Evolutionary conservation across 2,888 invertebrate genomes (phyloP), one percentile per base, ranked within the genome.

Genomic region (Hecatera dysodea): DNA sequence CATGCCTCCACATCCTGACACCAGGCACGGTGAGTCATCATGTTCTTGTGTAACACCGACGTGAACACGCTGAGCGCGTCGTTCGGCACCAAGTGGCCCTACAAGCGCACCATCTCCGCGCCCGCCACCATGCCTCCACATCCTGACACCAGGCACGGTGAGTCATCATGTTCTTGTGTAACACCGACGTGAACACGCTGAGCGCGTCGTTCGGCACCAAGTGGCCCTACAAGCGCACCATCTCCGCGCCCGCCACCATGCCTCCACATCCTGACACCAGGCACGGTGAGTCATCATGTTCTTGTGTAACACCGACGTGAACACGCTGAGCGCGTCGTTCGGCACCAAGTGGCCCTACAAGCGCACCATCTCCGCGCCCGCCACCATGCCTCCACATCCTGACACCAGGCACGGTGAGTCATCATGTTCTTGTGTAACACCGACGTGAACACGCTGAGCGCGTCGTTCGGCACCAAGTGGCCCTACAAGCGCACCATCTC

Each of bases 71-170:
- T 99, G 65, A 98, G 98, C 90, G 98, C 98, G 36, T 98, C 98
- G 86, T 97, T 99, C 88, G 98, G 98, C 67, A 97, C 98, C 59
- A 99, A 99, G 95, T 99, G 99, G 97, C 99, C 99, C 0, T 99
- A 99, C 94, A 98, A 99, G 93, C 95, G 99, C 75, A 99, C 99
- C 60, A 98, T 99, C 97, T 99, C 99, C 9, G 99, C 99, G 19
- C 99, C 99, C 15, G 98, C 98, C 57, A 97, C 98, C 64, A 97
- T 98, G 95, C 97, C 98, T 67, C 97, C 98, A 1, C 84, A 84
- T 5, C 81, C 77, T 0, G 80, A 80, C n/a, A 64, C 82, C 9
- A 46, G 81, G 0, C 84, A 84, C 8, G 75, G 75, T 72, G 0
- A 67, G 53, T 19, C 5, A 1, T 19, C 0, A 36, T 55, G n/a